phyloP scores from a whole-genome alignment of 2,113 vertebrate species.

The Hippoglossus stenolepis region DNA sequence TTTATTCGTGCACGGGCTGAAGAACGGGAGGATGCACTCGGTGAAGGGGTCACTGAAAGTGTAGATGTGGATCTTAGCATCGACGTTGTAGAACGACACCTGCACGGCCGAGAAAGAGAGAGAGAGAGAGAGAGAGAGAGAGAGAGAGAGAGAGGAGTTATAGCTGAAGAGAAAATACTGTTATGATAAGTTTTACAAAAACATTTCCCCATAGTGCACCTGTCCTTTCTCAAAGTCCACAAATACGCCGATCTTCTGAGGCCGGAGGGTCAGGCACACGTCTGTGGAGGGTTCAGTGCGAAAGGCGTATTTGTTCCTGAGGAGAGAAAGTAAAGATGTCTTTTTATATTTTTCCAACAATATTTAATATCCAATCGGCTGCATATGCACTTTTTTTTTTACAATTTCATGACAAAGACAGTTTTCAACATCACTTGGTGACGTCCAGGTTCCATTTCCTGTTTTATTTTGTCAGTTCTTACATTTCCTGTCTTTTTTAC shows the following conservation, averaged over 20 bases:
- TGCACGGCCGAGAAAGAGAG: not conserved
- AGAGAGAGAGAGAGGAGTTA: not conserved
- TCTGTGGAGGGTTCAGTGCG: slow-evolving; percentile 61
- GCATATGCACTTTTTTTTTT: no score
- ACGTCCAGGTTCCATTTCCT: not conserved
- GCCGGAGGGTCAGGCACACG: slow-evolving; percentile 41
- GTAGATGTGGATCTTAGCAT: slow-evolving; percentile 72
- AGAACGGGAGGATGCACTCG: slow-evolving; percentile 82
- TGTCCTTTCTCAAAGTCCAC: slow-evolving; percentile 76
- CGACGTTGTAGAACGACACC: slow-evolving; percentile 81
- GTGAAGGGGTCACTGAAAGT: slow-evolving; percentile 79
- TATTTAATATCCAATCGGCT: no score
- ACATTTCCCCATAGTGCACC: slow-evolving; percentile 44
- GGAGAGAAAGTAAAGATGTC: not conserved
- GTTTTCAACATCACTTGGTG: no score
- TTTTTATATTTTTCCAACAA: no score
- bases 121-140: no score
- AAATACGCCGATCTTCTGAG: slow-evolving; percentile 71
- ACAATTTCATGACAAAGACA: no score
- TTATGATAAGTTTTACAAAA: not conserved
- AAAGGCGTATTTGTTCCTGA: slow-evolving; percentile 73
- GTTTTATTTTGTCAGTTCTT: not conserved
- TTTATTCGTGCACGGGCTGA: slow-evolving; percentile 83
- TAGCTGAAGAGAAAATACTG: no score
- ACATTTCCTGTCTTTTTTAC: not conserved